Conservation (phyloP, 2,113 vertebrate genomes). For the Phaethornis superciliosus region DNA sequence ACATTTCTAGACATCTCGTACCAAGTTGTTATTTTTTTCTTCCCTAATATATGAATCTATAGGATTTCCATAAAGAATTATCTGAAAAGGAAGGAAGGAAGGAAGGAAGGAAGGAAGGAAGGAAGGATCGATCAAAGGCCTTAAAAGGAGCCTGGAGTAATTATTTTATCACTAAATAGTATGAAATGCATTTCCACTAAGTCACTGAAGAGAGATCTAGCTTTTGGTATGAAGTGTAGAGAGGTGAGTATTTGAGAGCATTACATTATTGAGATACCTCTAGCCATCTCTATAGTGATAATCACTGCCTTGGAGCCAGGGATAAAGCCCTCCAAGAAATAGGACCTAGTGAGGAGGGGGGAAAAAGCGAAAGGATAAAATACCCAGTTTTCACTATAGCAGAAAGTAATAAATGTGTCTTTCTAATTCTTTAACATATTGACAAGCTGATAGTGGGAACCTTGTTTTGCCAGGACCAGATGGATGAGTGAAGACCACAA, state of each 20-base stretch:
- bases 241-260: not conserved
- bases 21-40: not conserved
- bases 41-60: not conserved
- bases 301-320: not conserved
- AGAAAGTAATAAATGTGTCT: not conserved
- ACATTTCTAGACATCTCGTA: not conserved
- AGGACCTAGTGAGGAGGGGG: not conserved
- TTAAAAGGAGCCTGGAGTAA: not conserved
- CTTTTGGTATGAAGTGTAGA: not conserved
- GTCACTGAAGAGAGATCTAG: not conserved
- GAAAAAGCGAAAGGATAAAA: not conserved
- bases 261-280: slow-evolving; percentile 1
- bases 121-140: not conserved
- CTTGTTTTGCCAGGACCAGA: not conserved
- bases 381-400: not conserved
- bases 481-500: not conserved
- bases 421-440: not conserved
- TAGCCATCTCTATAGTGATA: slow-evolving; percentile 4
- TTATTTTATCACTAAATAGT: not conserved
- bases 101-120: no score
- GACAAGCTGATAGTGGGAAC: not conserved
- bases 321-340: not conserved
- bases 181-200: not conserved
- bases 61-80: not conserved
- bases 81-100: not conserved